Conservation (phyloP, 2,797 vertebrate species). For the Pempheris klunzingeri region DNA sequence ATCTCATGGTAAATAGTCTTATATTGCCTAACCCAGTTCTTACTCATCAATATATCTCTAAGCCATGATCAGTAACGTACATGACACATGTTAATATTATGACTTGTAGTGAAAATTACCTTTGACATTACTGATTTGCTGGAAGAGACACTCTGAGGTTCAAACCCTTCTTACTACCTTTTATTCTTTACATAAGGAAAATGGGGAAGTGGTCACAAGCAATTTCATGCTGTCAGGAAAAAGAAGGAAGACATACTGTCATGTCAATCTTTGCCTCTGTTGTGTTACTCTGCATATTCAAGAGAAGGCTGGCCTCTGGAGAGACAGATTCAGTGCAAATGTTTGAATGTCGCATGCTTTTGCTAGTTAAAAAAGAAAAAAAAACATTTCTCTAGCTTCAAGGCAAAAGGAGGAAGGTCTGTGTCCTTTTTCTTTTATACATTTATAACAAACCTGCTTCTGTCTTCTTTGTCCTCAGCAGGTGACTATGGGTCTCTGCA, state of each 20-base stretch:
- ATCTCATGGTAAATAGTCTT: neutral
- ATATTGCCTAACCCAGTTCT: neutral
- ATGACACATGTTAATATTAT: neutral
- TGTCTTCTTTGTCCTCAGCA: conserved; percentile 27
- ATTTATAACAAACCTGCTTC: conserved; percentile 5
- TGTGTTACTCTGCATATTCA: neutral
- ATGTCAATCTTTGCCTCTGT: neutral
- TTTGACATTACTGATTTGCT: neutral
- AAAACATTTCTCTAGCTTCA: neutral
- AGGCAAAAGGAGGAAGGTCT: neutral
- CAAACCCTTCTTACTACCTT: neutral
- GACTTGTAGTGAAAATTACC: neutral
- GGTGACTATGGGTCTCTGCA: conserved; percentile 92
- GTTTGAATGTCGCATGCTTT: conserved; percentile 5
- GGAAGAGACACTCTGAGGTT: neutral
- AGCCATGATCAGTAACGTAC: neutral
- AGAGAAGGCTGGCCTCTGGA: neutral
- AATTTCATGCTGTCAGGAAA: neutral
- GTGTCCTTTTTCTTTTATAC: neutral
- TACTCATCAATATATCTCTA: neutral
- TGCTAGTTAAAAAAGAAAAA: conserved; percentile 1
- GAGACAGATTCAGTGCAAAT: neutral
- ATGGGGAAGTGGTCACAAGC: neutral
- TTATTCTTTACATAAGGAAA: neutral
- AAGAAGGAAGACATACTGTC: neutral